Evolutionary conservation across 2,888 invertebrate genomes (phyloP).

Genomic region (Sphaerophoria rueppellii): DNA sequence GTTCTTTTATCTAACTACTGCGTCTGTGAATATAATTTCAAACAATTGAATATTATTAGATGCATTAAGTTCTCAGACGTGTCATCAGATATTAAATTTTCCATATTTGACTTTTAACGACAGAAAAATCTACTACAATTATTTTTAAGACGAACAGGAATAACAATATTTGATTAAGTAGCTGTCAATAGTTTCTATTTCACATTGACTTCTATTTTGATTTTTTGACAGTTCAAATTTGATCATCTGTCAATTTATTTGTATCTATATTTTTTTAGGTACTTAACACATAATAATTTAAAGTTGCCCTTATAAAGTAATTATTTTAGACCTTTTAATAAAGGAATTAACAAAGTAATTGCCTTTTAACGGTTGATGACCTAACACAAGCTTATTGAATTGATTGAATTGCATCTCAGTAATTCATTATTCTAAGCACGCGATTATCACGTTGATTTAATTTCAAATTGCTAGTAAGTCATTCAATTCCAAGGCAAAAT

Average conservation of each 20-base stretch:
- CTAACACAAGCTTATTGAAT: constrained; percentile 1
- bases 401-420: constrained; percentile 1
- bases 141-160: too few relatives aligned
- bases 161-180: too few relatives aligned
- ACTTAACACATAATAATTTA: too few relatives aligned
- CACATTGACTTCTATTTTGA: too few relatives aligned
- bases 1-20: not conserved
- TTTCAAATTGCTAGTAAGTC: constrained; percentile 17
- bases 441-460: constrained; percentile 37
- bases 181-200: too few relatives aligned
- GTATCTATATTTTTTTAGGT: too few relatives aligned
- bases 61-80: not conserved
- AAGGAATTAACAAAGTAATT: not conserved
- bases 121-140: too few relatives aligned
- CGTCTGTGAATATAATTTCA: not conserved
- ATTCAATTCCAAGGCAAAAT: constrained; percentile 26
- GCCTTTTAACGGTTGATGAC: constrained; percentile 33
- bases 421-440: constrained; percentile 14
- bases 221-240: too few relatives aligned
- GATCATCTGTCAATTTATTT: too few relatives aligned
- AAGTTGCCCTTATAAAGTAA: too few relatives aligned
- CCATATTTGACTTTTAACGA: too few relatives aligned
- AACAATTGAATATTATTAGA: not conserved
- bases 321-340: not conserved
- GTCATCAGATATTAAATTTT: too few relatives aligned